These are phyloP conservation scores for Meiosimyza platycephala DNA, from an alignment of 2,888 invertebrate species.

Conservation along the genomic window DNA sequence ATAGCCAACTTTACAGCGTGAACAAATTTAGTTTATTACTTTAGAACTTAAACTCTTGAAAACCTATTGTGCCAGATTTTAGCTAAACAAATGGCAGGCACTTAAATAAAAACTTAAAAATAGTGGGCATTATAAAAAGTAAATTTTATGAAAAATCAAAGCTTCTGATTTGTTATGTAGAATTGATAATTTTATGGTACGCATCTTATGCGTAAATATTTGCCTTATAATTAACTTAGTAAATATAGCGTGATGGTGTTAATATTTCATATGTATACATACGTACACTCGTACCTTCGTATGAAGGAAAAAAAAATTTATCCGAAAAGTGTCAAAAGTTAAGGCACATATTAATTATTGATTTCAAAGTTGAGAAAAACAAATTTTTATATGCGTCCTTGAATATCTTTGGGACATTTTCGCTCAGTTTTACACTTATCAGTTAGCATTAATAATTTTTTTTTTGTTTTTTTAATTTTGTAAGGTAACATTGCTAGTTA, in stretches of 20 bases:
- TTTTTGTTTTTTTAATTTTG: too few relatives aligned
- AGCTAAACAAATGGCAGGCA: too few relatives aligned
- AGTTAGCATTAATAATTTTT: too few relatives aligned
- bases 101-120: too few relatives aligned
- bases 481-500: too few relatives aligned
- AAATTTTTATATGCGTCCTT: constrained; percentile 9
- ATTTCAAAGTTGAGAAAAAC: constrained; percentile 45
- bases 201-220: constrained; percentile 54
- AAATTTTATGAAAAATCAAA: too few relatives aligned
- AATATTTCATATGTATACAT: constrained; percentile 46
- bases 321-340: constrained; percentile 35
- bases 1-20: too few relatives aligned
- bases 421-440: constrained; percentile 16
- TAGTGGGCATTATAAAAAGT: too few relatives aligned
- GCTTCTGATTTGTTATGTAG: too few relatives aligned
- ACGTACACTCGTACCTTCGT: neutral
- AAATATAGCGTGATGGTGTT: constrained; percentile 57
- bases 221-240: constrained; percentile 54
- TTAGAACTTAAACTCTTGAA: too few relatives aligned
- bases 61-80: too few relatives aligned
- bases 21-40: too few relatives aligned
- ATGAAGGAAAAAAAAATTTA: neutral
- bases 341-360: constrained; percentile 46
- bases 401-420: constrained; percentile 24
- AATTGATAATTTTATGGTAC: constrained; percentile 25